Evolutionary conservation across 2,797 vertebrate genomes (phyloP), one percentile per base, ranked within the genome.

Genomic region (Pogoniulus pusillus): DNA sequence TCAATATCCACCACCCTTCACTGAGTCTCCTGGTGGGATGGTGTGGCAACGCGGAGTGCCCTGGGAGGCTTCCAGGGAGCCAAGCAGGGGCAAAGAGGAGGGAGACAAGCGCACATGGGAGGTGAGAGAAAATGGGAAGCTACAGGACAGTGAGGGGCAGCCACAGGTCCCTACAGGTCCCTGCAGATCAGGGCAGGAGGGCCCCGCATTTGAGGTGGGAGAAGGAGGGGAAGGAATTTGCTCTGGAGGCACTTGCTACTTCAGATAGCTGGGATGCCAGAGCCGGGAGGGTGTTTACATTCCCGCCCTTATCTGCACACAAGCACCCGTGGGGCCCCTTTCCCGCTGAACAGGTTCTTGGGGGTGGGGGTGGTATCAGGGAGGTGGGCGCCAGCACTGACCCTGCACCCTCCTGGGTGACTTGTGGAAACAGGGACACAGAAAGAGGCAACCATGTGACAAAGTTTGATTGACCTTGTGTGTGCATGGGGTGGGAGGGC

Each of bases 241-340:
- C 85, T 90, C 89, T 22, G 71, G 59, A 93, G 94, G 91, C 93
- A 82, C 91, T 93, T 76, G 82, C 89, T 91, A 23, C 87, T 91
- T 85, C 34, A 89, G 93, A 95, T 94, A 87, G 70, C 80, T 95
- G 84, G 73, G 92, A 95, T 94, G 82, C 93, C 95, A 0, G 91
- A 74, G 89, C 41, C 22, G 62, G 89, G 92, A 95, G 92, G 89
- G 85, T 95, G 94, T 95, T 96, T 96, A 84, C 92, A 95, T 93
- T 96, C 92, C 88, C 72, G 2, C 71, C 76, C 92, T 94, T 94
- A 95, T 95, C 94, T 91, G 65, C 3, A 2, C 79, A 39, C 12
- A 85, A 75, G 82, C 79, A 24, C 66, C 69, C 41, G 0, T 19
- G 85, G 89, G 96, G 95, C 94, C 94, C 88, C 94, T 93, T 91